Evolutionary conservation across 2,113 vertebrate genomes (phyloP).

Genomic region (Prunella himalayana): DNA sequence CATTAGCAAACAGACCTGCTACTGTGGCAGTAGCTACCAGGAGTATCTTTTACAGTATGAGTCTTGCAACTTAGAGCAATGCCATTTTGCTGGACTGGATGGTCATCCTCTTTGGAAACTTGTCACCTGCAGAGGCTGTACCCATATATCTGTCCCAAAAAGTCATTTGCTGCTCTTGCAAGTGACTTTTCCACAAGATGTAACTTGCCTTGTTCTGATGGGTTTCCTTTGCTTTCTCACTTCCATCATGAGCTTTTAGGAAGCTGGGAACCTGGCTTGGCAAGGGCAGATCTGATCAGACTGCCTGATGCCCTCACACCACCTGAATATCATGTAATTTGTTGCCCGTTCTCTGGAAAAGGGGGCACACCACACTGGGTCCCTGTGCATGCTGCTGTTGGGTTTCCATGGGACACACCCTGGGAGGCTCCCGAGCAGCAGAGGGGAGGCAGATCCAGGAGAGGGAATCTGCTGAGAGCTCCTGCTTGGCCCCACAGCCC

Average conservation of each 20-base stretch:
- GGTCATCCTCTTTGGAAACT: background rate
- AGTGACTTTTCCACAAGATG: background rate
- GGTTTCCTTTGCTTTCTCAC: background rate
- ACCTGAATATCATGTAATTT: background rate
- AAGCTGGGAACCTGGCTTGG: background rate
- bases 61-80: background rate
- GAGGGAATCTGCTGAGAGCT: background rate
- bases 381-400: fast-evolving
- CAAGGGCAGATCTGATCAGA: background rate
- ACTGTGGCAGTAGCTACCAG: background rate
- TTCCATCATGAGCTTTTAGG: background rate
- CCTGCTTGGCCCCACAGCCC: fast-evolving
- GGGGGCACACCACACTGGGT: fast-evolving
- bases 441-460: fast-evolving
- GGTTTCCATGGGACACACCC: background rate
- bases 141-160: background rate
- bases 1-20: background rate
- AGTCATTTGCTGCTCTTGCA: background rate
- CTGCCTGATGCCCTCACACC: background rate
- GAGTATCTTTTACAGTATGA: background rate
- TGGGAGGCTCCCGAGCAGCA: fast-evolving
- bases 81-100: background rate
- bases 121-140: background rate
- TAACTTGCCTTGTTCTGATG: background rate
- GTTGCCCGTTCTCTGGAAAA: background rate